phyloP scores from a whole-genome alignment of 2,888 invertebrate species.

The Caenorhabditis sp. region DNA sequence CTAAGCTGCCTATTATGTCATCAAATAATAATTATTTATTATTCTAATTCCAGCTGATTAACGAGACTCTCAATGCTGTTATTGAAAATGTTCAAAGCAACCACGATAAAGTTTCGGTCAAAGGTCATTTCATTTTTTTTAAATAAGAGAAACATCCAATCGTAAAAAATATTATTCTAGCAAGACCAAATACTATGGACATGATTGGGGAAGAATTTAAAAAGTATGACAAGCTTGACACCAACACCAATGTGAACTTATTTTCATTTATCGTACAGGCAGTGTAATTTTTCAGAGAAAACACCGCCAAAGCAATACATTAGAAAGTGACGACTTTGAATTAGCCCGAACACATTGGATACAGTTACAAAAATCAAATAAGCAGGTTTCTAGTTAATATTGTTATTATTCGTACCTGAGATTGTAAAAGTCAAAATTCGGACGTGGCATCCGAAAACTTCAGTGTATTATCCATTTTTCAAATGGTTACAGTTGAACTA shows the following conservation, averaged over 20 bases:
- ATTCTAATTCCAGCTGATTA: slow-evolving; percentile 57
- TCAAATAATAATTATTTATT: too few relatives aligned
- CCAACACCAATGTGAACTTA: slow-evolving; percentile 16
- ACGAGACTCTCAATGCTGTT: slow-evolving; percentile 62
- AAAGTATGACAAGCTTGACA: slow-evolving; percentile 38
- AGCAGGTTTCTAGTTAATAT: slow-evolving; percentile 66
- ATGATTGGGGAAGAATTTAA: slow-evolving; percentile 18
- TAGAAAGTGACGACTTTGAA: slow-evolving; percentile 62
- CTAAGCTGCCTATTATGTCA: too few relatives aligned
- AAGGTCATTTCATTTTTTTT: slow-evolving; percentile 19
- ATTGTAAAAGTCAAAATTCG: too few relatives aligned
- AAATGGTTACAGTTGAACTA: too few relatives aligned
- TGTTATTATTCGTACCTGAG: background rate
- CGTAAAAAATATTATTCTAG: slow-evolving; percentile 14
- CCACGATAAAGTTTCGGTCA: slow-evolving; percentile 29
- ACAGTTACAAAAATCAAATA: slow-evolving; percentile 78
- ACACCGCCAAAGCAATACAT: slow-evolving; percentile 27
- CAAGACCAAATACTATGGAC: slow-evolving; percentile 23
- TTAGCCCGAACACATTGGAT: slow-evolving; percentile 80
- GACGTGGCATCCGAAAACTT: too few relatives aligned
- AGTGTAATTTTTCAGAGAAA: slow-evolving; percentile 26
- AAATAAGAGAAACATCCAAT: background rate
- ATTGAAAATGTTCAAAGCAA: slow-evolving; percentile 58
- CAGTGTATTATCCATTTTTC: too few relatives aligned
- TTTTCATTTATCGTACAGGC: background rate